Percentiles rank a stretch among this genome's conserved stretches.
Evolutionary conservation across 2,888 invertebrate species (phyloP).

Genomic region (Mantis religiosa): DNA sequence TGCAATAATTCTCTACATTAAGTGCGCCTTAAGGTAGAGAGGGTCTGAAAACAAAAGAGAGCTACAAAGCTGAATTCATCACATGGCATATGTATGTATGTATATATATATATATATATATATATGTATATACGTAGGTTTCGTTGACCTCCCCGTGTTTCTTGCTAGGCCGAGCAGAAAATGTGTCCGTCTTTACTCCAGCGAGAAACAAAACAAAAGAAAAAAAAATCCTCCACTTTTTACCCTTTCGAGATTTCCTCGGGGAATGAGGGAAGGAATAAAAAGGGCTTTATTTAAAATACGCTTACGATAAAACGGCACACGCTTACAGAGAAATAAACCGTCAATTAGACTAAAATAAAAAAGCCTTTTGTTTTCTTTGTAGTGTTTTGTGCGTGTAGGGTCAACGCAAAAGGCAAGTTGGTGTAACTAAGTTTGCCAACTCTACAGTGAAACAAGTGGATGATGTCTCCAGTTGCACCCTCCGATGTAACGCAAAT

Average conservation of each 20-base stretch:
- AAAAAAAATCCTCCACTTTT: not conserved
- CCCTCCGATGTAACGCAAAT: not conserved
- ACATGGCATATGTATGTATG: no score
- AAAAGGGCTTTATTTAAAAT: not conserved
- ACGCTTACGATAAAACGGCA: not conserved
- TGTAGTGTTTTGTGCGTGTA: not conserved
- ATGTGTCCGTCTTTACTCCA: slow-evolving; percentile 11
- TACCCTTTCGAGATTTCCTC: not conserved
- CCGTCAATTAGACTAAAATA: not conserved
- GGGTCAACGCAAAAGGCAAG: not conserved
- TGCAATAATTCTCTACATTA: not conserved
- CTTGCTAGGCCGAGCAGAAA: slow-evolving; percentile 17
- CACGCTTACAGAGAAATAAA: not conserved
- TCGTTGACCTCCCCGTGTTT: not conserved
- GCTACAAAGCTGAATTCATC: not conserved
- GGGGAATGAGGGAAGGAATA: not conserved
- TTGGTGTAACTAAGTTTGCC: not conserved
- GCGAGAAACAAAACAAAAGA: slow-evolving; percentile 14
- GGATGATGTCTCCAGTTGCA: not conserved
- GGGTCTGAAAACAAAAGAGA: not conserved
- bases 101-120: no score
- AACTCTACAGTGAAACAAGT: not conserved
- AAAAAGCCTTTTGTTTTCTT: not conserved
- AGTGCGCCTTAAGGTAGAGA: not conserved
- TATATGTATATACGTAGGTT: no score